Evolutionary conservation across 2,888 invertebrate genomes (phyloP).

Genomic region (Ypsolopha scabrella): DNA sequence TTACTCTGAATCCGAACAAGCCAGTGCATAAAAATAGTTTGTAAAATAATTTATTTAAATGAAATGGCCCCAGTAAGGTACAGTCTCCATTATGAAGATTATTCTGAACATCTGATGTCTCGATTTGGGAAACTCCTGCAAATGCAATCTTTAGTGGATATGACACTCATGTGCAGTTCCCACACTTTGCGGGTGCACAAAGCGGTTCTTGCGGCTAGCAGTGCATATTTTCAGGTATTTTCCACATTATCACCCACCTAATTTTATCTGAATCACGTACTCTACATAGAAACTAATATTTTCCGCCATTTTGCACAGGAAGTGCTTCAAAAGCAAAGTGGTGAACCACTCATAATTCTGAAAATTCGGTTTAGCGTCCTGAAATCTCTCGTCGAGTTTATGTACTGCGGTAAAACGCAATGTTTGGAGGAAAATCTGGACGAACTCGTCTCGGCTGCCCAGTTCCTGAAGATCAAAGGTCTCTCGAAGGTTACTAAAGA

Average conservation of each 20-base stretch:
- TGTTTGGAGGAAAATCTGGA: conserved; percentile 77
- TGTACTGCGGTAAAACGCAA: conserved; percentile 82
- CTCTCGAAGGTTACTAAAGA: conserved; percentile 70
- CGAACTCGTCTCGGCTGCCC: conserved; percentile 77
- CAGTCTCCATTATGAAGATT: conserved; percentile 77
- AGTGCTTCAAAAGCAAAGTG: conserved; percentile 67
- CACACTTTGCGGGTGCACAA: conserved; percentile 81
- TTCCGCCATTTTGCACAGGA: conserved; percentile 41
- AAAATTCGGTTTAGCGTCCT: conserved; percentile 79
- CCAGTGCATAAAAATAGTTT: neutral
- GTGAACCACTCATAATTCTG: conserved; percentile 72
- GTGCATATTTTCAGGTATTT: conserved; percentile 77
- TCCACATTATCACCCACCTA: neutral
- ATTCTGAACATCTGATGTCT: conserved; percentile 76
- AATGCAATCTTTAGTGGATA: conserved; percentile 79
- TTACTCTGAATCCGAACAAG: neutral
- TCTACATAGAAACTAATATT: neutral
- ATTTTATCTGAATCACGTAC: neutral
- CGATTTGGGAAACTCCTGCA: conserved; percentile 78
- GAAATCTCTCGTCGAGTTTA: conserved; percentile 80
- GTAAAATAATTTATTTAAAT: conserved; percentile 1
- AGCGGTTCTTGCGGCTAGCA: conserved; percentile 79
- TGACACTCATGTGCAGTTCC: conserved; percentile 80
- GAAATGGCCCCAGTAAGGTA: conserved; percentile 67
- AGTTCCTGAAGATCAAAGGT: conserved; percentile 76